Percentiles rank a stretch among this genome's conserved stretches.
Conservation (phyloP, 2,888 invertebrate species). For the Agriopis marginaria region DNA sequence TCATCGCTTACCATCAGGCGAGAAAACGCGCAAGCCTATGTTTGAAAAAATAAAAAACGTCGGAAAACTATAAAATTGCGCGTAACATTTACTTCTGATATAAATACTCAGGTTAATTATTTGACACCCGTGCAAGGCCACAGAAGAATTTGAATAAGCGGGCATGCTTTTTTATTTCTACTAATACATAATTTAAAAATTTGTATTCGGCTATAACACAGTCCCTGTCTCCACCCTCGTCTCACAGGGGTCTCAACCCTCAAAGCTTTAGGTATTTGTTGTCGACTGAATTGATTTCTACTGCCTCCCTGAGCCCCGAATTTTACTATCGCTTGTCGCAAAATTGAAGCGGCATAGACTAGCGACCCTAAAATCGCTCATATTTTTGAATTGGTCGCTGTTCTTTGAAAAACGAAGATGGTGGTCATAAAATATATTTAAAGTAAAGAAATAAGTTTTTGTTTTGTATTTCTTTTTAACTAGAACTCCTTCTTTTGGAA, state of each 20-base stretch:
- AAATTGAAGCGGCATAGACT: slow-evolving; percentile 9
- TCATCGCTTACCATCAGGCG: no score
- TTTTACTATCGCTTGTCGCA: slow-evolving; percentile 21
- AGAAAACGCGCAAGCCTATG: no score
- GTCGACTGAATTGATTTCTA: slow-evolving; percentile 47
- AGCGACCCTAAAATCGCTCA: neutral
- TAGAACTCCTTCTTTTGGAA: no score
- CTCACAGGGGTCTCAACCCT: slow-evolving; percentile 39
- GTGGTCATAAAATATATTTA: no score
- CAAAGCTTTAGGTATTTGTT: slow-evolving; percentile 40
- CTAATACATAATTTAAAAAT: slow-evolving; percentile 18
- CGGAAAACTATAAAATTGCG: no score
- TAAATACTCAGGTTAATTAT: neutral
- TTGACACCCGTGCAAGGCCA: neutral
- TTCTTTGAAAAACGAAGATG: no score
- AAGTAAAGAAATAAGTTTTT: no score
- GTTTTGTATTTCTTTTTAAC: no score
- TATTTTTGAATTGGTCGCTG: neutral
- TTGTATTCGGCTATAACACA: slow-evolving; percentile 18
- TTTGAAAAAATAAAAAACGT: no score
- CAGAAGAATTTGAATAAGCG: neutral
- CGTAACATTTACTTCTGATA: neutral
- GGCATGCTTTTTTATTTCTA: neutral
- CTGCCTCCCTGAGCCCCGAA: slow-evolving; percentile 34
- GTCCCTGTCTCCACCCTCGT: slow-evolving; percentile 31